These are phyloP conservation scores for Thalassophryne amazonica DNA, from an alignment of 2,797 vertebrate genomes.

Conservation along the genomic window DNA sequence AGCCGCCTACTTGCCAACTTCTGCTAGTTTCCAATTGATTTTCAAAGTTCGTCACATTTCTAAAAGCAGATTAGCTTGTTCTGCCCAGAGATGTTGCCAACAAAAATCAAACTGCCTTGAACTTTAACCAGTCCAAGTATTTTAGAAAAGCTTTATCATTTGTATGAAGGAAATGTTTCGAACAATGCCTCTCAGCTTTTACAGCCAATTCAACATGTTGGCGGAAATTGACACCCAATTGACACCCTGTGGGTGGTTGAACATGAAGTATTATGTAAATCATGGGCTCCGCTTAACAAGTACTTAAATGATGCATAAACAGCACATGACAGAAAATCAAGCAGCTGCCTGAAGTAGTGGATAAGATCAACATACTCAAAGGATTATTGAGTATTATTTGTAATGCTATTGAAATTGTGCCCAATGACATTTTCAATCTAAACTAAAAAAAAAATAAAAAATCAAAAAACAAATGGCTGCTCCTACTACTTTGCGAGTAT, in stretches of 20 bases:
- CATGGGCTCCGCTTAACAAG: conserved; percentile 33
- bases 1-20: conserved; percentile 32
- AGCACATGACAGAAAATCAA: conserved; percentile 45
- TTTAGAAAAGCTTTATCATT: conserved; percentile 33
- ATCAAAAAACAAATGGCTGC: no score
- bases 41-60: conserved; percentile 38
- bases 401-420: conserved; percentile 20
- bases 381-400: conserved; percentile 28
- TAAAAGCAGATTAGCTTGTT: conserved; percentile 4
- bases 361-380: conserved; percentile 52
- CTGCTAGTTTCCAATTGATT: conserved; percentile 34
- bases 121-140: conserved; percentile 24
- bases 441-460: no score
- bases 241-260: conserved; percentile 43
- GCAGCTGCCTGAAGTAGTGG: conserved; percentile 36
- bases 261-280: conserved; percentile 53
- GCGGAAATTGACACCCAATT: conserved; percentile 20
- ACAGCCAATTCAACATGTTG: conserved; percentile 17
- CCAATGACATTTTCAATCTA: no score
- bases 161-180: conserved; percentile 17
- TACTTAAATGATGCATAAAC: conserved; percentile 50
- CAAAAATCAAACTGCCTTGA: conserved; percentile 25
- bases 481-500: no score
- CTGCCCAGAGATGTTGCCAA: conserved; percentile 10
- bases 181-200: conserved; percentile 38